Base-by-base conservation (phyloP, 2,797 vertebrate genomes). In the Discoglossus pictus region DNA sequence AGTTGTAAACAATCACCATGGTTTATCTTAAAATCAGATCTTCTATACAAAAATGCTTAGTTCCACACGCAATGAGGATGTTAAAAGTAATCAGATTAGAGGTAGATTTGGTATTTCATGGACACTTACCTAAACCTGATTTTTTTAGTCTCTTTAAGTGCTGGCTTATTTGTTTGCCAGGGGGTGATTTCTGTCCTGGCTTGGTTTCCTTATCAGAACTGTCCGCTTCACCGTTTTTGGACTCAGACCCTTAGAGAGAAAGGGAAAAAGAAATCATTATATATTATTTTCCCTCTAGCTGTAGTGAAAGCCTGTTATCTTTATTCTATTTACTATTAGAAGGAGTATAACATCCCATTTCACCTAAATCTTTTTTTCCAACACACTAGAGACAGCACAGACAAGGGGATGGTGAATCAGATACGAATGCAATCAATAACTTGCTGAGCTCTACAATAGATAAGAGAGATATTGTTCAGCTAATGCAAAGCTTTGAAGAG, bases 131-230 rank as follows among this genome's bases (percentile, higher is more conserved):
- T 89, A 91, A 90, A 83, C 89, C 89, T 74, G 90, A 91, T 78
- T 90, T 91, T 88, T 92, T 92, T 76, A 92, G 85, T 75, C 89
- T 84, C 76, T 91, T 92, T 83, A 92, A 88, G 77, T 91, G 90
- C 81, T 91, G 90, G 83, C 82, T 91, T 77, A 87, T 88, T 82
- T 90, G 88, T 80, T 91, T 92, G 80, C 90, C 88, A 77, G 87
- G 86, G 75, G 88, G 87, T 77, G 88, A 91, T 80, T 89, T 92
- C 74, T 86, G 87, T 68, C 88, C 88, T 84, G 89, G 87, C 86
- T 90, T 92, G 85, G 88, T 86, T 84, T 91, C 87, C 85, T 90
- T 91, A 86, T 92, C 89, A 83, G 89, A 91, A 84, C 88, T 82
- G 80, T 91, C 90, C 79, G 87, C 87, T 86, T 91, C 90, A 79